A percentile compares a stretch with the other conserved stretches of the same genome.
phyloP scores from a whole-genome alignment of 2,888 invertebrate species.

The Zygogramma bicolorata region DNA sequence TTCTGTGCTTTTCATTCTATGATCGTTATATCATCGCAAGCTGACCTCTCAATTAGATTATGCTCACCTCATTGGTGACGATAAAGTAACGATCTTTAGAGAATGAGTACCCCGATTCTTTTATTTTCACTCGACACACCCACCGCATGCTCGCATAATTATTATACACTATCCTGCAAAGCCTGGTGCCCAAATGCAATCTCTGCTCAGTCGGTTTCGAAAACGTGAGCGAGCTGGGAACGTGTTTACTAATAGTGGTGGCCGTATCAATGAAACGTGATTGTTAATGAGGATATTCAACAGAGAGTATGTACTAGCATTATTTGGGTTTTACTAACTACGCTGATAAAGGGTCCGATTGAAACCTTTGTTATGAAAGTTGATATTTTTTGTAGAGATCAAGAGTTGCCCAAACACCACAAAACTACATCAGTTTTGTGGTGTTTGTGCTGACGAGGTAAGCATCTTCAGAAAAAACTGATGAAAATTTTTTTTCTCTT shows the following conservation, averaged over 20 bases:
- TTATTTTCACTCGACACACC: not conserved
- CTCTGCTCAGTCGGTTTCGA: slow-evolving; percentile 5
- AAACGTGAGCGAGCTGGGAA: not conserved
- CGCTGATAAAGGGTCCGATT: no score
- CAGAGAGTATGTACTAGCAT: not conserved
- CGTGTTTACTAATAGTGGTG: slow-evolving; percentile 2
- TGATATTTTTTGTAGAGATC: no score
- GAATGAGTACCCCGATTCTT: not conserved
- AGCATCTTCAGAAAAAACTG: no score
- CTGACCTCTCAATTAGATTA: no score
- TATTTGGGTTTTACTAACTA: not conserved
- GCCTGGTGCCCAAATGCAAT: not conserved
- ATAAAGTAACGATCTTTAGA: not conserved
- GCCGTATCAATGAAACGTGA: slow-evolving; percentile 9
- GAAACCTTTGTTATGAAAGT: no score
- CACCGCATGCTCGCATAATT: not conserved
- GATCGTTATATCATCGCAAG: no score
- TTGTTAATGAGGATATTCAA: slow-evolving; percentile 10
- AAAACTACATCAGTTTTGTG: no score
- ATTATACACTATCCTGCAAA: slow-evolving; percentile 1
- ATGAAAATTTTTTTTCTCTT: no score
- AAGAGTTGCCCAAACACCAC: no score
- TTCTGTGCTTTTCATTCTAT: no score
- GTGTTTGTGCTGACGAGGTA: no score
- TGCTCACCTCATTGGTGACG: no score